Conservation (phyloP, 2,797 vertebrate genomes). For the Acipenser ruthenus region DNA sequence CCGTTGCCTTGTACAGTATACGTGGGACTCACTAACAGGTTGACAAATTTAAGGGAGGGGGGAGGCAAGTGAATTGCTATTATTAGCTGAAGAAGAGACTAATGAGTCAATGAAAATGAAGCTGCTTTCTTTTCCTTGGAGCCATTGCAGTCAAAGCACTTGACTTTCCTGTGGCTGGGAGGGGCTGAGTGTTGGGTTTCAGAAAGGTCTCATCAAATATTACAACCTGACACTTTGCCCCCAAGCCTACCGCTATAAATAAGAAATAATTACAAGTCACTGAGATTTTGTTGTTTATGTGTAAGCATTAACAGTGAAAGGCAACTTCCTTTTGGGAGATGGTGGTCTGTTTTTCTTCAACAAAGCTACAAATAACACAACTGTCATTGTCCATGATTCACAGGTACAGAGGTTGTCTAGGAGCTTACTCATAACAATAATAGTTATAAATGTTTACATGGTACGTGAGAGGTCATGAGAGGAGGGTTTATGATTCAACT, state of each 20-base stretch:
- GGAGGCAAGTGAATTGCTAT: not conserved
- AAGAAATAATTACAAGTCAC: slow-evolving; percentile 32
- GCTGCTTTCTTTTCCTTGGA: slow-evolving; percentile 24
- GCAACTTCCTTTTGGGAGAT: slow-evolving; percentile 36
- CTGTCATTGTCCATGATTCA: slow-evolving; percentile 32
- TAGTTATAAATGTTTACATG: too few species aligned
- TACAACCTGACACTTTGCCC: slow-evolving; percentile 21
- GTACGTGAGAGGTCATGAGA: too few species aligned
- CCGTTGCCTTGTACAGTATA: too few species aligned
- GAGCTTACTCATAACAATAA: too few species aligned
- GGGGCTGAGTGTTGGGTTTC: slow-evolving; percentile 19
- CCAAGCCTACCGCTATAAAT: slow-evolving; percentile 29
- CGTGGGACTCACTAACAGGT: too few species aligned
- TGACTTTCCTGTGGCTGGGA: slow-evolving; percentile 3
- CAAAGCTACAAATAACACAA: slow-evolving; percentile 35
- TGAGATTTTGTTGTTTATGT: slow-evolving; percentile 23
- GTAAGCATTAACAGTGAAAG: slow-evolving; percentile 35
- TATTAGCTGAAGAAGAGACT: slow-evolving; percentile 31
- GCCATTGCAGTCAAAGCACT: slow-evolving; percentile 29
- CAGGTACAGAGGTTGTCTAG: slow-evolving; percentile 21
- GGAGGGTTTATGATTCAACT: too few species aligned
- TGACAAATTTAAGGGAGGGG: not conserved
- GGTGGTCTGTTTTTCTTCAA: slow-evolving; percentile 36
- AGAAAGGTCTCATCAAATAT: slow-evolving; percentile 29
- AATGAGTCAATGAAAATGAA: slow-evolving; percentile 36